phyloP scores from a whole-genome alignment of 1,140 invertebrate species.

The Zaprionus tsacasi region DNA sequence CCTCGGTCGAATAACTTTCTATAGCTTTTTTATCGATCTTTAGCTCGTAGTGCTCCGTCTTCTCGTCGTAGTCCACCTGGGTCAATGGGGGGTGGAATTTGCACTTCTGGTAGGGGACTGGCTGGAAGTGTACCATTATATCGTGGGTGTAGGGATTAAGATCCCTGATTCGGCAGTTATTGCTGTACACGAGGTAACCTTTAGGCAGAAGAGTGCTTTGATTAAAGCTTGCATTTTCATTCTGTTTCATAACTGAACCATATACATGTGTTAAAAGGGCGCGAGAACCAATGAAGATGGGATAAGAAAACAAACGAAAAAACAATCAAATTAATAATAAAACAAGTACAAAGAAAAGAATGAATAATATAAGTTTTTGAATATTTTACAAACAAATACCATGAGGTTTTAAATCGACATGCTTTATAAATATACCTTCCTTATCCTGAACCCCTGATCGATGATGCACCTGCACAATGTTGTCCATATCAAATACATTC shows the following conservation, averaged over 20 bases:
- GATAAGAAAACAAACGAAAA: background rate
- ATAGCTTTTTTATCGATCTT: slow-evolving; percentile 69
- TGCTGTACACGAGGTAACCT: slow-evolving; percentile 88
- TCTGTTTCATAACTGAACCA: background rate
- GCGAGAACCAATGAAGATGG: background rate
- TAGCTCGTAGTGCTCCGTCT: slow-evolving; percentile 63
- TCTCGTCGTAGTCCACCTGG: slow-evolving; percentile 74
- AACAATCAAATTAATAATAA: background rate
- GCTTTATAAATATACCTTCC: slow-evolving; percentile 58
- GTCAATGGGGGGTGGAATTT: slow-evolving; percentile 85
- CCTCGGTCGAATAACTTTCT: slow-evolving; percentile 60
- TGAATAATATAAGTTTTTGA: no score
- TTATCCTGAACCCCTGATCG: slow-evolving; percentile 70
- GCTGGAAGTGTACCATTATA: slow-evolving; percentile 87
- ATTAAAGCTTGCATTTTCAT: slow-evolving; percentile 14
- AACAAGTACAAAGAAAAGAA: background rate
- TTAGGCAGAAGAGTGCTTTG: slow-evolving; percentile 46
- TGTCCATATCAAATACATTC: slow-evolving; percentile 61
- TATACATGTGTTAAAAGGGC: background rate
- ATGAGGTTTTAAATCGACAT: background rate
- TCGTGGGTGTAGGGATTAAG: slow-evolving; percentile 88
- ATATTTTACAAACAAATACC: no score
- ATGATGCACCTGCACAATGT: slow-evolving; percentile 58
- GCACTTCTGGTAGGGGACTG: slow-evolving; percentile 86
- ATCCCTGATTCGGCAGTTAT: slow-evolving; percentile 89